Conservation (phyloP, 2,888 invertebrate species). For the Deilephila porcellus region DNA sequence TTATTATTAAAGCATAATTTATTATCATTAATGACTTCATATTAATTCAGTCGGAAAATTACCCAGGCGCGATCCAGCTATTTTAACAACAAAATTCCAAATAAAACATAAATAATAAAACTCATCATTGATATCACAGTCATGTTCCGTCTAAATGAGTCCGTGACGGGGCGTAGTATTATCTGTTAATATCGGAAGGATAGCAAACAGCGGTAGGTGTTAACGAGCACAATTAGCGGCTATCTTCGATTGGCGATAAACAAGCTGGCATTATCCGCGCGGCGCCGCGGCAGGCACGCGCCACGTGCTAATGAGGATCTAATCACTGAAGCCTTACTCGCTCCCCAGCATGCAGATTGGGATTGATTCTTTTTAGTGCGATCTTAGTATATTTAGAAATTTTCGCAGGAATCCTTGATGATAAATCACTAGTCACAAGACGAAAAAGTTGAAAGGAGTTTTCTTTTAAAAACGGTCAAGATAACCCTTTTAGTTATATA, state of each 20-base stretch:
- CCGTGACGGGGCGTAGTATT: slow-evolving; percentile 32
- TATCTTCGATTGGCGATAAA: slow-evolving; percentile 17
- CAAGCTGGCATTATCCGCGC: neutral
- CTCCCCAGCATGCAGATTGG: neutral
- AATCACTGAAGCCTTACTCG: neutral
- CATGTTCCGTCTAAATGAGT: slow-evolving; percentile 4
- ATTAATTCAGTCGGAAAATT: too few species aligned
- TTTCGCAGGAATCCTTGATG: too few species aligned
- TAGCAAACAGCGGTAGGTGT: slow-evolving; percentile 10
- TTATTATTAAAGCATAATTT: too few species aligned
- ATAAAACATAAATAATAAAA: neutral
- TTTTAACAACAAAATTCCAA: neutral
- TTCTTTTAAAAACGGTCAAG: too few species aligned
- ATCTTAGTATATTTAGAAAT: neutral
- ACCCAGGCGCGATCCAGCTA: too few species aligned
- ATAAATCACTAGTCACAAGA: too few species aligned
- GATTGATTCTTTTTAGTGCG: neutral
- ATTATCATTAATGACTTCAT: too few species aligned
- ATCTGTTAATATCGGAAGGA: slow-evolving; percentile 38
- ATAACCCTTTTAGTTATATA: too few species aligned
- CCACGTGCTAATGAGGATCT: slow-evolving; percentile 10
- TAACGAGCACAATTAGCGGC: slow-evolving; percentile 13
- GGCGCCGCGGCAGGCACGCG: slow-evolving; percentile 1
- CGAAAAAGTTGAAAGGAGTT: too few species aligned
- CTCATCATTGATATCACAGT: neutral